A percentile compares a stretch with the other conserved stretches of the same genome.
Conservation (phyloP, 2,888 invertebrate genomes). For the Agonopterix arenella region DNA sequence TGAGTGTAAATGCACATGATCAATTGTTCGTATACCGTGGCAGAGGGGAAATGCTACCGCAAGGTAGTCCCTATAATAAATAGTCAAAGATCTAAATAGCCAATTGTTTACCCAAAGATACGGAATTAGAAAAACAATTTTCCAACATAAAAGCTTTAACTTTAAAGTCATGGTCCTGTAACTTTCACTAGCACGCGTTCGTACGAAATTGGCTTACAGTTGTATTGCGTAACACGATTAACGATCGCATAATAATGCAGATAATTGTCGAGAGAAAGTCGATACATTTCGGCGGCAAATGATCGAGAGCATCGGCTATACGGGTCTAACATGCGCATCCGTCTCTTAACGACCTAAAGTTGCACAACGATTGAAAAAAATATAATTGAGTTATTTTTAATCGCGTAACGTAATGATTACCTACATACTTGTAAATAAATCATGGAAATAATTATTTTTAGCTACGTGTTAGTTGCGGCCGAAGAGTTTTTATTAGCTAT, state of each 20-base stretch:
- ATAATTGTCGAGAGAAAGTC: conserved; percentile 67
- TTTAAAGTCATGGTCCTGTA: conserved; percentile 16
- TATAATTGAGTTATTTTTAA: conserved; percentile 8
- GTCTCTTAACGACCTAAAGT: conserved; percentile 41
- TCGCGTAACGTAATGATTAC: conserved; percentile 3
- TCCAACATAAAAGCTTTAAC: no score
- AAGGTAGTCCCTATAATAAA: no score
- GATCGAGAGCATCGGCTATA: conserved; percentile 46
- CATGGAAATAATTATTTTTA: background rate
- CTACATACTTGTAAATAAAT: background rate
- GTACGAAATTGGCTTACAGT: conserved; percentile 37
- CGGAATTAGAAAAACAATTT: no score
- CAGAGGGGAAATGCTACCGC: no score
- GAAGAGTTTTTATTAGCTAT: no score
- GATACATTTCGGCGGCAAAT: conserved; percentile 60
- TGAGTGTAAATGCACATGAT: no score
- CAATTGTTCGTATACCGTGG: no score
- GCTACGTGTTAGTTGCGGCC: background rate
- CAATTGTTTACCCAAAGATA: no score
- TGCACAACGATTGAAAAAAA: conserved; percentile 31
- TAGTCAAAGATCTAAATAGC: no score
- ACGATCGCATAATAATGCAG: conserved; percentile 15
- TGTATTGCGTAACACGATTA: conserved; percentile 32
- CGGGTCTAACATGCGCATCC: conserved; percentile 26
- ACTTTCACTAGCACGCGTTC: conserved; percentile 42